Percentiles rank a stretch among this genome's conserved stretches.
Conservation (phyloP, 2,888 invertebrate genomes). For the Bursaphelenchus okinawaensis region DNA sequence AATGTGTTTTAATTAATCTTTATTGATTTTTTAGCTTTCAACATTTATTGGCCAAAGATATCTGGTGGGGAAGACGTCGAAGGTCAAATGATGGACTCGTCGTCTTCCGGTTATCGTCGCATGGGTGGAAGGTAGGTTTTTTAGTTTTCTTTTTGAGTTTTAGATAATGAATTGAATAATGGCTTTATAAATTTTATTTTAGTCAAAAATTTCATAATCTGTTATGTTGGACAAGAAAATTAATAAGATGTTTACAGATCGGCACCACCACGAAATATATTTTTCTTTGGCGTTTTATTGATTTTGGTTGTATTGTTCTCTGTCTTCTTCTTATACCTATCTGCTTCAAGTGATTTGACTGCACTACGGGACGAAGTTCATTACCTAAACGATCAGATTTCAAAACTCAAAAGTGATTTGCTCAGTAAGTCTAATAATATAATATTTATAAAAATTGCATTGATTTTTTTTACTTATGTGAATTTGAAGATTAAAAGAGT, state of each 20-base stretch:
- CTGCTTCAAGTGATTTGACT: conserved; percentile 20
- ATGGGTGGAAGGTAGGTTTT: conserved; percentile 16
- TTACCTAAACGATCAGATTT: conserved; percentile 19
- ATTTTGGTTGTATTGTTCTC: conserved; percentile 25
- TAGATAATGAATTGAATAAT: not conserved
- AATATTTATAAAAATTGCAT: not conserved
- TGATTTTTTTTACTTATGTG: too few relatives aligned
- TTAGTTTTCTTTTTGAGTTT: not conserved
- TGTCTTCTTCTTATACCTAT: conserved; percentile 29
- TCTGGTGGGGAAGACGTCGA: conserved; percentile 1
- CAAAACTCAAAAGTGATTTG: conserved; percentile 28
- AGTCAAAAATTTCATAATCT: not conserved
- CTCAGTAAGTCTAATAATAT: conserved; percentile 11
- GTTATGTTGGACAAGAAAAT: not conserved
- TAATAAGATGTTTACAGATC: not conserved
- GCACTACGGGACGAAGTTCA: conserved; percentile 12
- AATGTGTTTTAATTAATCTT: not conserved
- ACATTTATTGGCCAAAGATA: conserved; percentile 17
- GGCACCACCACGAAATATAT: conserved; percentile 15
- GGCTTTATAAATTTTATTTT: too few relatives aligned
- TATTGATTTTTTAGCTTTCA: conserved; percentile 4
- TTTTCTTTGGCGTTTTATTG: conserved; percentile 24
- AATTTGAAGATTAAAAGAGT: not conserved
- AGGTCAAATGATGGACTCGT: conserved; percentile 14
- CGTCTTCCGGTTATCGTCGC: conserved; percentile 10